Conservation (phyloP, 1,140 invertebrate species). For the Meteorus sp. region DNA sequence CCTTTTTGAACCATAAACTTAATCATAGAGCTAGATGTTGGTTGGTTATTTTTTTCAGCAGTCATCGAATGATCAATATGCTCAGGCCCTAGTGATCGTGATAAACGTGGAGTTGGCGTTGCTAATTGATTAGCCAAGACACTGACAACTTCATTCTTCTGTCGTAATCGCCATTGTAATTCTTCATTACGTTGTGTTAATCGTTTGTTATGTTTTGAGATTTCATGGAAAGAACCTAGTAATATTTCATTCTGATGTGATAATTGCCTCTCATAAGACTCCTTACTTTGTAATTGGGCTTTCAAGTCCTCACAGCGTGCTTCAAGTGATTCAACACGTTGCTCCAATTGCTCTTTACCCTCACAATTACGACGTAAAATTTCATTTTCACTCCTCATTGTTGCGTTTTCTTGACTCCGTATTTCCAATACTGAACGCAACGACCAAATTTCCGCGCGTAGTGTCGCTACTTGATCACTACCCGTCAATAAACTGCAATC, state of each 20-base stretch:
- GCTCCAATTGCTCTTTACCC: slow-evolving; percentile 64
- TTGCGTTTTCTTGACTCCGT: slow-evolving; percentile 71
- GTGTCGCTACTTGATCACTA: slow-evolving; percentile 48
- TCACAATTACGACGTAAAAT: slow-evolving; percentile 62
- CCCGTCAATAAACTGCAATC: slow-evolving; percentile 42
- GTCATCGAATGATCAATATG: slow-evolving; percentile 34
- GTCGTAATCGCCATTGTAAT: slow-evolving; percentile 79
- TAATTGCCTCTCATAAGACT: slow-evolving; percentile 58
- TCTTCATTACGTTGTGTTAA: slow-evolving; percentile 83
- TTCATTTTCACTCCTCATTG: slow-evolving; percentile 68
- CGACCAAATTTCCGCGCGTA: slow-evolving; percentile 71
- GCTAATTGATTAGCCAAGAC: slow-evolving; percentile 54
- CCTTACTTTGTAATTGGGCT: slow-evolving; percentile 66
- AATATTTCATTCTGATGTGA: slow-evolving; percentile 69
- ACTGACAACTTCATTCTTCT: slow-evolving; percentile 70
- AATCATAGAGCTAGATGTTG: slow-evolving; percentile 65
- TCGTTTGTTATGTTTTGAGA: slow-evolving; percentile 75
- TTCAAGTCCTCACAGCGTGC: slow-evolving; percentile 71
- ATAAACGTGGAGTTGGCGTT: slow-evolving; percentile 35
- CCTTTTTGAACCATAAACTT: slow-evolving; percentile 81
- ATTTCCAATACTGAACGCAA: slow-evolving; percentile 75
- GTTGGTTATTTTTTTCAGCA: slow-evolving; percentile 32
- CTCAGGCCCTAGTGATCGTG: slow-evolving; percentile 43
- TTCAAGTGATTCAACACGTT: slow-evolving; percentile 62
- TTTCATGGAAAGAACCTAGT: slow-evolving; percentile 70